These are phyloP conservation scores for Chymomyza costata DNA, from an alignment of 1,140 invertebrate species.

Conservation along the genomic window DNA sequence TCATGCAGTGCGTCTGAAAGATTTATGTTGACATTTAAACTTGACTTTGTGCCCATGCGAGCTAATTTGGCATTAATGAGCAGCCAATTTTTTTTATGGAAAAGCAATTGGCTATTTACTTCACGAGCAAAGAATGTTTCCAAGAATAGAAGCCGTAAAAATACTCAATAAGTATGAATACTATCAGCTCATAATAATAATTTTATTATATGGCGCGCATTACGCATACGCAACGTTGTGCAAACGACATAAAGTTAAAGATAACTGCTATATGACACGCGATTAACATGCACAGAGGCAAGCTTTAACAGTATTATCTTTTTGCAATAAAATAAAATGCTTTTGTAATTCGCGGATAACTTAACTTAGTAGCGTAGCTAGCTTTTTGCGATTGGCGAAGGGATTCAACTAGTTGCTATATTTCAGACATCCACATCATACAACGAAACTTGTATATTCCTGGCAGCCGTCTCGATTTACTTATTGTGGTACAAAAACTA, in stretches of 20 bases:
- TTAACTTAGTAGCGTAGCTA: no score
- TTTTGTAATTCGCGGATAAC: no score
- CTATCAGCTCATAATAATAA: constrained; percentile 4
- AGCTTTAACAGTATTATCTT: no score
- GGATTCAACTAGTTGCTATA: no score
- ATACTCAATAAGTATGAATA: neutral
- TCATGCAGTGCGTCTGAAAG: constrained; percentile 12
- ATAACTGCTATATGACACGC: no score
- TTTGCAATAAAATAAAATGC: no score
- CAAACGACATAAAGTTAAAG: constrained; percentile 1
- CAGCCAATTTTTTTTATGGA: constrained; percentile 6
- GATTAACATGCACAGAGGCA: no score
- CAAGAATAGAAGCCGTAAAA: neutral
- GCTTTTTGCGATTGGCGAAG: no score
- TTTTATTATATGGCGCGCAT: constrained; percentile 16
- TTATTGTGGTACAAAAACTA: no score
- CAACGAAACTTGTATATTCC: no score
- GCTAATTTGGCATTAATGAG: constrained; percentile 28
- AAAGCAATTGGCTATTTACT: neutral
- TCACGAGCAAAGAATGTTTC: neutral
- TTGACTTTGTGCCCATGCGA: constrained; percentile 39
- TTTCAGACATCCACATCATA: no score
- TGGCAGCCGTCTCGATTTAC: no score
- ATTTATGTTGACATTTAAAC: constrained; percentile 58
- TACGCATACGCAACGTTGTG: constrained; percentile 25